Evolutionary conservation across 2,888 invertebrate genomes (phyloP).

Genomic region (Diloba caeruleocephala): DNA sequence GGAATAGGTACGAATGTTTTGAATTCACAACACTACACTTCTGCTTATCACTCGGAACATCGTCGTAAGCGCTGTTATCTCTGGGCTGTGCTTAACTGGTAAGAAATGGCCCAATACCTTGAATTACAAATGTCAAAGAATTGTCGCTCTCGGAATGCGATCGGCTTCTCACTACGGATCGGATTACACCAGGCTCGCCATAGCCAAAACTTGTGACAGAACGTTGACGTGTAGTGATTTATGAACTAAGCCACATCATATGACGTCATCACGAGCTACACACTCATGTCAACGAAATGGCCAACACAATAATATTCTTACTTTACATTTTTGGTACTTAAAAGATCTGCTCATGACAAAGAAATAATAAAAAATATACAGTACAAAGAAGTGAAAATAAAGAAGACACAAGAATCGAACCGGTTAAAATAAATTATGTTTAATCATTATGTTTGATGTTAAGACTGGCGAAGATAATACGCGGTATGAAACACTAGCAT

Average conservation of each 20-base stretch:
- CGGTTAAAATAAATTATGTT: no score
- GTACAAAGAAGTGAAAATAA: slow-evolving; percentile 32
- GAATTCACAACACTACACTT: no score
- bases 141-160: background rate
- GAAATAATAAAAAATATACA: no score
- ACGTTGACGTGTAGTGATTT: background rate
- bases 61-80: no score
- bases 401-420: slow-evolving; percentile 22
- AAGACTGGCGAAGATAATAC: slow-evolving; percentile 29
- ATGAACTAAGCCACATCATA: background rate
- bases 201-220: background rate
- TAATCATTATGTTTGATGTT: no score
- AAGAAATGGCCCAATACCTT: no score
- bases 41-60: no score
- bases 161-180: background rate
- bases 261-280: slow-evolving; percentile 11
- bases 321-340: background rate
- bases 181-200: background rate
- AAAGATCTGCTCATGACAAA: slow-evolving; percentile 8
- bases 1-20: no score
- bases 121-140: no score
- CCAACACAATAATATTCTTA: no score
- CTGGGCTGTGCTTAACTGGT: no score
- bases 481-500: slow-evolving; percentile 16
- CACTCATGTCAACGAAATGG: no score